These are phyloP conservation scores for Malurus elegans DNA, from an alignment of 2,113 vertebrate genomes.

Conservation along the genomic window DNA sequence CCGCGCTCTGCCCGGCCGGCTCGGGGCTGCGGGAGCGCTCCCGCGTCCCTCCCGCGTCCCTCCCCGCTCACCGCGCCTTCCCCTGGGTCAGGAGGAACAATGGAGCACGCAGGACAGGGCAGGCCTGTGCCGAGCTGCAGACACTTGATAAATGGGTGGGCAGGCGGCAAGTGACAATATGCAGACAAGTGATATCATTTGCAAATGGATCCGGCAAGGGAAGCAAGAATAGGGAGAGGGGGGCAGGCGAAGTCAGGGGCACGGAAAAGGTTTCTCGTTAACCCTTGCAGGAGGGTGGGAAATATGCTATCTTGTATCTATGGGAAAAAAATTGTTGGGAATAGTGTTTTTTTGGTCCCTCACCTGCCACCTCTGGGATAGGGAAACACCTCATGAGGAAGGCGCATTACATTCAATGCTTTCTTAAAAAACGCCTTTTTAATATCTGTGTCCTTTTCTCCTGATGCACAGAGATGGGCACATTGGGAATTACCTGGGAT, in stretches of 20 bases:
- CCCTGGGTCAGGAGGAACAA: constrained; percentile 86
- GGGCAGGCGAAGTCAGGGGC: constrained; percentile 47
- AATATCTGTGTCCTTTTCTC: neutral
- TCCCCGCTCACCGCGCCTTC: constrained; percentile 57
- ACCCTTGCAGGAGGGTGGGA: constrained; percentile 20
- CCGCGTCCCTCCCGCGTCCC: constrained; percentile 75
- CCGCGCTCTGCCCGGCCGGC: neutral
- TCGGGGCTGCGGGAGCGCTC: neutral
- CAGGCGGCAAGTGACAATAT: constrained; percentile 87
- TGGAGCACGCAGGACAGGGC: constrained; percentile 82
- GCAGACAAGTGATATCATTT: constrained; percentile 91
- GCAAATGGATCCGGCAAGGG: constrained; percentile 81
- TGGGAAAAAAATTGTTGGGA: neutral
- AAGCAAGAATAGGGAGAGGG: constrained; percentile 12
- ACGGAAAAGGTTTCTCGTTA: constrained; percentile 45
- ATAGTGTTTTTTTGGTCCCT: neutral
- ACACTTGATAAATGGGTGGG: constrained; percentile 90
- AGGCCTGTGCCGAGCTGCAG: constrained; percentile 66
- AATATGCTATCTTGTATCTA: neutral
- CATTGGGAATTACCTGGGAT: neutral
- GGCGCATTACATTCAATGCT: neutral
- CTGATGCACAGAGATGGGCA: neutral
- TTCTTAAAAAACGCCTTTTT: neutral
- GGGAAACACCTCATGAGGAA: rapidly evolving
- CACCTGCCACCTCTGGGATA: neutral